These are phyloP conservation scores for Shargacucullia verbasci DNA, from an alignment of 2,888 invertebrate genomes.

Conservation along the genomic window DNA sequence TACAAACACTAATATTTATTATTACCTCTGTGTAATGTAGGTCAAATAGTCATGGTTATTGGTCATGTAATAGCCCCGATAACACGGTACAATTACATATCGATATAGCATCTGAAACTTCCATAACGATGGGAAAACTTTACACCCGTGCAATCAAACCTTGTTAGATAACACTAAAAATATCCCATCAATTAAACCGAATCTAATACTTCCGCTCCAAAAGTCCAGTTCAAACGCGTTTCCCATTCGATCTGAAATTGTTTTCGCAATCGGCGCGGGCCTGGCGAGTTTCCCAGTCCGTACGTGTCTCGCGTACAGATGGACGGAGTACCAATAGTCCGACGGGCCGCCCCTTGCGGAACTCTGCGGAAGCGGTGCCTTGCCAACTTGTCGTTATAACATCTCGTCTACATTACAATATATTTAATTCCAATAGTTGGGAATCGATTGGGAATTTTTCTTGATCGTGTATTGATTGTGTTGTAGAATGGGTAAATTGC, in stretches of 20 bases:
- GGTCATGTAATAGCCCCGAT: no score
- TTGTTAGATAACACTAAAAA: slow-evolving; percentile 47
- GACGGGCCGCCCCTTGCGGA: slow-evolving; percentile 49
- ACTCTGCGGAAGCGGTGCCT: slow-evolving; percentile 46
- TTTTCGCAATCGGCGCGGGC: slow-evolving; percentile 61
- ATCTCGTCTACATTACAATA: slow-evolving; percentile 50
- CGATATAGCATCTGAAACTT: slow-evolving; percentile 17
- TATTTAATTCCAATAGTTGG: slow-evolving; percentile 39
- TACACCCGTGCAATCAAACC: slow-evolving; percentile 24
- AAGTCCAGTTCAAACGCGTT: slow-evolving; percentile 55
- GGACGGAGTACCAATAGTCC: slow-evolving; percentile 41
- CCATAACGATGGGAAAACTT: slow-evolving; percentile 3
- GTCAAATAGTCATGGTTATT: no score
- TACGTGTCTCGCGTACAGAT: slow-evolving; percentile 63
- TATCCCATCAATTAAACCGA: slow-evolving; percentile 55
- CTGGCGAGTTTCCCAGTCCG: slow-evolving; percentile 61
- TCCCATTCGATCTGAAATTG: slow-evolving; percentile 62
- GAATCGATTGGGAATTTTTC: slow-evolving; percentile 29
- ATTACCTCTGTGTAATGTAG: no score
- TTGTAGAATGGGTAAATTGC: no score
- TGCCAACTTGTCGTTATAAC: slow-evolving; percentile 60
- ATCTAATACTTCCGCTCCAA: slow-evolving; percentile 56
- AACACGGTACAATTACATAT: slow-evolving; percentile 1
- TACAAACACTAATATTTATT: no score
- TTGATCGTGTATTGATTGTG: slow-evolving; percentile 19